Evolutionary conservation across 1,140 invertebrate species (phyloP).

Genomic region (Penaeus vannamei): DNA sequence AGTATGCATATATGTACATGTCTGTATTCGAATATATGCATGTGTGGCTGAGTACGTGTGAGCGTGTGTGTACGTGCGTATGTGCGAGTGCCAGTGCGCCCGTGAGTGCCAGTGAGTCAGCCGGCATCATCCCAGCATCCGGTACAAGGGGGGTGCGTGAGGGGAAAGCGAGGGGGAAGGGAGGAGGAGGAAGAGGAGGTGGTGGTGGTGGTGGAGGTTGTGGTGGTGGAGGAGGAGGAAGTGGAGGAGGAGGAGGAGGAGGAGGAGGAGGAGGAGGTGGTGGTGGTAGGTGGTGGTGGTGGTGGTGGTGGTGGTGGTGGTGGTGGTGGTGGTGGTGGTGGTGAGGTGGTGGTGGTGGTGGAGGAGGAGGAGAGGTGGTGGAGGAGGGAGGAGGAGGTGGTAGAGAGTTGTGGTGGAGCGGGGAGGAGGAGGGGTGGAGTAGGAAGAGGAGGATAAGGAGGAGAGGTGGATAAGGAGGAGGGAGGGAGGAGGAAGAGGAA

Average conservation of each 20-base stretch:
- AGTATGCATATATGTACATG: too few species aligned
- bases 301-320: not conserved
- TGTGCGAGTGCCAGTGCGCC: not conserved
- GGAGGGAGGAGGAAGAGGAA: too few species aligned
- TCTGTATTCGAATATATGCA: too few species aligned
- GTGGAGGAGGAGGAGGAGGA: not conserved
- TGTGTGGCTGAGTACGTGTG: too few species aligned
- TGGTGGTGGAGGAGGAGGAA: not conserved
- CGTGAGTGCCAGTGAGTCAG: conserved; percentile 16
- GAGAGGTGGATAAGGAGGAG: not conserved
- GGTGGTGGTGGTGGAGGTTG: not conserved
- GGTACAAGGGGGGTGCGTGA: not conserved
- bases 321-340: not conserved
- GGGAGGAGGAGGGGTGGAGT: not conserved
- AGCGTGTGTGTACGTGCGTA: too few species aligned
- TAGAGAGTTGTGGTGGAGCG: not conserved
- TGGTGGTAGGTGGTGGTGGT: not conserved
- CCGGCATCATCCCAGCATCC: conserved; percentile 5
- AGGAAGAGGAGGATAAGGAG: not conserved
- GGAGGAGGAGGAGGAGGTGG: not conserved
- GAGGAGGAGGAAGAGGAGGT: not conserved
- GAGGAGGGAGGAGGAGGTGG: not conserved
- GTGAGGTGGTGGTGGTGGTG: not conserved
- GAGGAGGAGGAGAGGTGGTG: not conserved
- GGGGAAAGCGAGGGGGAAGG: not conserved